Percentiles rank a stretch among this genome's conserved stretches.
Conservation (phyloP, 2,888 invertebrate species). For the Ophioninae sp. region DNA sequence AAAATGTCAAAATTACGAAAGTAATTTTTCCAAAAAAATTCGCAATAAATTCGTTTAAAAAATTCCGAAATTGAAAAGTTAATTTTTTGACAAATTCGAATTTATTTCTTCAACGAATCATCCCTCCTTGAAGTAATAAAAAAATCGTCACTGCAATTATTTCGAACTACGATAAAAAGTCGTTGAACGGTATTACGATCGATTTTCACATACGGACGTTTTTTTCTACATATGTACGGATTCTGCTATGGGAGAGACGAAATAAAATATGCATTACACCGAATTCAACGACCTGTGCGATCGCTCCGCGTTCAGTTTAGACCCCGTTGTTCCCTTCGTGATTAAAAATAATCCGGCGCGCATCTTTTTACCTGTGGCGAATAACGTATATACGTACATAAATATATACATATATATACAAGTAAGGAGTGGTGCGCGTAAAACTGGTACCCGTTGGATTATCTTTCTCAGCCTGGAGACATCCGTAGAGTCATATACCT, state of each 20-base stretch:
- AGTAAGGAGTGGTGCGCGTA: slow-evolving; percentile 1
- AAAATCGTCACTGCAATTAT: too few species aligned
- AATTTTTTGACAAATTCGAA: too few species aligned
- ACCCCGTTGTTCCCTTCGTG: neutral
- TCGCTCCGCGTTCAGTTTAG: neutral
- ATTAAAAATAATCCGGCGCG: slow-evolving; percentile 33
- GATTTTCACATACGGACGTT: too few species aligned
- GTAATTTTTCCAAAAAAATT: too few species aligned
- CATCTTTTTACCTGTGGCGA: slow-evolving; percentile 34
- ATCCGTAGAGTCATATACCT: slow-evolving; percentile 24
- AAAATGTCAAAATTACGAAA: too few species aligned
- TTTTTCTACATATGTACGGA: too few species aligned
- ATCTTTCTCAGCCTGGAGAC: neutral
- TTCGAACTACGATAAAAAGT: too few species aligned
- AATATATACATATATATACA: neutral
- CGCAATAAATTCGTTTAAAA: too few species aligned
- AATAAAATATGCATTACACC: neutral
- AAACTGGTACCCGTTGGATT: slow-evolving; percentile 34
- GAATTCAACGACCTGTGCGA: slow-evolving; percentile 11
- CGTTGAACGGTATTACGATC: too few species aligned
- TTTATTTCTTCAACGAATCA: too few species aligned
- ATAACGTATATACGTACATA: neutral
- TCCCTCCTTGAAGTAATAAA: too few species aligned
- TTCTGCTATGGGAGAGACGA: neutral
- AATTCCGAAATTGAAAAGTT: too few species aligned